phyloP scores from a whole-genome alignment of 2,797 vertebrate species.

The Urophycis tenuis region DNA sequence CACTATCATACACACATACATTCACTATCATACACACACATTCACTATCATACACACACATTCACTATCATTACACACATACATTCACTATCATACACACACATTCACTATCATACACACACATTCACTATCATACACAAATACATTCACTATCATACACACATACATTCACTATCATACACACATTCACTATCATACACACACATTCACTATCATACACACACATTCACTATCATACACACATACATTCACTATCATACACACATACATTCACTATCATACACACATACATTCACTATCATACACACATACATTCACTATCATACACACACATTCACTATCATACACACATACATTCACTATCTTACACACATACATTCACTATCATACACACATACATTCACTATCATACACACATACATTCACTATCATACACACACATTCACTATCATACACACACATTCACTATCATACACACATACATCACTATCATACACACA shows the following conservation, averaged over 20 bases:
- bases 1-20: conserved; percentile 1
- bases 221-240: neutral
- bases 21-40: conserved; percentile 6
- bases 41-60: neutral
- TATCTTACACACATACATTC: conserved; percentile 7
- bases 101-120: neutral
- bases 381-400: conserved; percentile 1
- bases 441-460: conserved; percentile 2
- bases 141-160: conserved; percentile 10
- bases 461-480: neutral
- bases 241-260: conserved; percentile 6
- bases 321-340: neutral
- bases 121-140: neutral
- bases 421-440: neutral
- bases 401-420: neutral
- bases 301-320: conserved; percentile 2
- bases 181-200: conserved; percentile 3
- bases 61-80: neutral
- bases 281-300: conserved; percentile 2
- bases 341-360: neutral
- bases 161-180: neutral
- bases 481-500: neutral
- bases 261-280: neutral
- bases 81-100: conserved; percentile 2
- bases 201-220: neutral